phyloP scores from a whole-genome alignment of 2,888 invertebrate genomes.

The Hedychridium roseum region DNA sequence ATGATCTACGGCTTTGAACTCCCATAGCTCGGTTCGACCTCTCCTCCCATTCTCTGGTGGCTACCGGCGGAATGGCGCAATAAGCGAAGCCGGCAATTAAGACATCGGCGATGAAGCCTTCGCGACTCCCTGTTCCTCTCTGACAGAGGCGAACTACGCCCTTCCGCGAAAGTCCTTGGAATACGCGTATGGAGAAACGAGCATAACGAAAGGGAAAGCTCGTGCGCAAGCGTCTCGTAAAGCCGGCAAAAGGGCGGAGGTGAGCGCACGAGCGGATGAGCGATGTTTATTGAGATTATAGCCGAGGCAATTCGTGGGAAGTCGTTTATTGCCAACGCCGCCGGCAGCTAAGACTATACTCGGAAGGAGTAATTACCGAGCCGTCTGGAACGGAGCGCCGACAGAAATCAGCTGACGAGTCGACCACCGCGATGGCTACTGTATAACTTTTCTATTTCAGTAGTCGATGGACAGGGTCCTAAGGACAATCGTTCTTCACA shows the following conservation, averaged over 20 bases:
- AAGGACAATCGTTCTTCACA: no score
- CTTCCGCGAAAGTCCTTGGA: conserved; percentile 14
- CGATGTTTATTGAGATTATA: conserved; percentile 58
- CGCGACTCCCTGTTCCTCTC: conserved; percentile 3
- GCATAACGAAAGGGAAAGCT: not conserved
- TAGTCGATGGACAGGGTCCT: no score
- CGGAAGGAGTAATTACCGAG: conserved; percentile 28
- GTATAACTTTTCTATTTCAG: no score
- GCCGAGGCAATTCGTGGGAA: conserved; percentile 42
- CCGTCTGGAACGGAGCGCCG: conserved; percentile 10
- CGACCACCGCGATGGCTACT: no score
- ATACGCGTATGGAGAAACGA: conserved; percentile 34
- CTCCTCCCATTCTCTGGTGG: no score
- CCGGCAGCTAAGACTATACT: conserved; percentile 14
- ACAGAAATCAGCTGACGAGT: no score
- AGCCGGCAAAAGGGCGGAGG: conserved; percentile 39
- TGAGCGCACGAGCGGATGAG: conserved; percentile 36
- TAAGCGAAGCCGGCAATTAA: conserved; percentile 56
- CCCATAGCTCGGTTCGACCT: conserved; percentile 34
- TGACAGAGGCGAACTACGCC: conserved; percentile 8
- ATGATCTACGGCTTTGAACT: conserved; percentile 50
- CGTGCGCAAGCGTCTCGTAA: conserved; percentile 38
- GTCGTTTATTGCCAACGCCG: conserved; percentile 34
- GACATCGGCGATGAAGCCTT: conserved; percentile 43
- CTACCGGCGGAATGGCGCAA: conserved; percentile 52